phyloP scores from a whole-genome alignment of 30 jellyfish, hydroid and myxozoan genomes.

The Aurelia sp. region DNA sequence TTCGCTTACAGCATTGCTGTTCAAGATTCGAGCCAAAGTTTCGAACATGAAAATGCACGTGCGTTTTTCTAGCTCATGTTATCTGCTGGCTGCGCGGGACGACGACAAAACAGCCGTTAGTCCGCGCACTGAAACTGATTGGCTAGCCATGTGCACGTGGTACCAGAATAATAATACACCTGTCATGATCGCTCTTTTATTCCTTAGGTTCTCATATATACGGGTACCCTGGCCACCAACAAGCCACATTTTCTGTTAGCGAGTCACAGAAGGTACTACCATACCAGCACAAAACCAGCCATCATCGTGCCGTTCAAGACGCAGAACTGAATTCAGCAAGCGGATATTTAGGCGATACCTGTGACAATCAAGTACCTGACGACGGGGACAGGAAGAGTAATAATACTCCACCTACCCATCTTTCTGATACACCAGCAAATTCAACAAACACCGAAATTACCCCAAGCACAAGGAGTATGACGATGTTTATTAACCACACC shows the following conservation, averaged over 20 bases:
- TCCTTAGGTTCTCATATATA: conserved; percentile 72
- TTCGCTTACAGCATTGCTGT: neutral
- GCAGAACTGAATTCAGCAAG: neutral
- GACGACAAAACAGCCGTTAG: conserved; percentile 38
- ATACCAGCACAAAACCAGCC: conserved; percentile 85
- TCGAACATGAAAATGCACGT: conserved; percentile 22
- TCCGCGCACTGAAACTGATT: conserved; percentile 50
- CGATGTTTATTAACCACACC: conserved; percentile 80
- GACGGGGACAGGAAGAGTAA: conserved; percentile 63
- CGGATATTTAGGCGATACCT: conserved; percentile 16
- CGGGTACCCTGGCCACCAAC: conserved; percentile 91
- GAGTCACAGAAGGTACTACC: conserved; percentile 17
- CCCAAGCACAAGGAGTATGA: conserved; percentile 35
- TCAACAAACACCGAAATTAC: conserved; percentile 47
- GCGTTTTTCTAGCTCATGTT: conserved; percentile 3
- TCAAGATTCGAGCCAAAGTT: neutral
- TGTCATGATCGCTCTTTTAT: conserved; percentile 59
- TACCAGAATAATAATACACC: conserved; percentile 75
- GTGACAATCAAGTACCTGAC: conserved; percentile 60
- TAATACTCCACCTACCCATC: conserved; percentile 56
- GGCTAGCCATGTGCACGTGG: conserved; percentile 82
- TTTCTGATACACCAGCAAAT: conserved; percentile 56
- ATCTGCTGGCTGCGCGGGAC: conserved; percentile 43
- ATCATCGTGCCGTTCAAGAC: conserved; percentile 21
- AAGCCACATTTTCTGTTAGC: conserved; percentile 67